Evolutionary conservation across 2,888 invertebrate species (phyloP), one percentile per base, ranked within the genome.

Genomic region (Rhagophthalmus giganteus): DNA sequence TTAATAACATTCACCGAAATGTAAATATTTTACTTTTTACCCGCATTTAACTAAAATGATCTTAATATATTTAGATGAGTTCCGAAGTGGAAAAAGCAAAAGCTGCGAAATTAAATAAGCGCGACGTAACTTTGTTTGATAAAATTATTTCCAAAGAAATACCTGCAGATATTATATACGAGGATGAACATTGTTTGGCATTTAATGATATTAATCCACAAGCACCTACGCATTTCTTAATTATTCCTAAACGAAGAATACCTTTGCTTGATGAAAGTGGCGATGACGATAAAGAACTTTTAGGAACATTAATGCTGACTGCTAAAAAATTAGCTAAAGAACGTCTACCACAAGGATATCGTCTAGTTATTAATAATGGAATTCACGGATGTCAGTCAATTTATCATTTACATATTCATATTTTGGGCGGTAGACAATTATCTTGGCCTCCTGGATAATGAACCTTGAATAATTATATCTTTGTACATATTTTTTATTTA

Each of bases 161-260:
- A 41, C 86, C 87, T 51, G 88, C 90, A 0, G 86, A 90, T 63
- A 86, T 92, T 35, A 83, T 92, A 58, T 87, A 85, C 70, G 90
- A 92, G 70, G 91, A 92, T 75, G 86, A 90, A 1, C 71, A 82
- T 66, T 88, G 88, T 68, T 71, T 93, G 35, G 92, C 90, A 1
- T 90, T 93, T 72, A 85, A 87, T 62, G 92, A 93, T 72, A 75
- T 89, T 2, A 76, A 80, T 26, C 89, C 91, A 0, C 90, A 90
- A 70, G 92, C 91, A 0, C 92, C 92, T 0, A 81, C 83, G 0
- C 93, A 93, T 73, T 90, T 92, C 68, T 77, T 93, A 3, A 88
- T 93, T 2, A 88, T 93, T 57, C 92, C 92, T 0, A 89, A 88
- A 70, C 80, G 82, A 59, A 76, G 82, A 35, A 87, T 93, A 55